A percentile compares a stretch with the other conserved stretches of the same genome.
Conservation (phyloP, 1,140 invertebrate genomes). For the Drosophila prosaltans region DNA sequence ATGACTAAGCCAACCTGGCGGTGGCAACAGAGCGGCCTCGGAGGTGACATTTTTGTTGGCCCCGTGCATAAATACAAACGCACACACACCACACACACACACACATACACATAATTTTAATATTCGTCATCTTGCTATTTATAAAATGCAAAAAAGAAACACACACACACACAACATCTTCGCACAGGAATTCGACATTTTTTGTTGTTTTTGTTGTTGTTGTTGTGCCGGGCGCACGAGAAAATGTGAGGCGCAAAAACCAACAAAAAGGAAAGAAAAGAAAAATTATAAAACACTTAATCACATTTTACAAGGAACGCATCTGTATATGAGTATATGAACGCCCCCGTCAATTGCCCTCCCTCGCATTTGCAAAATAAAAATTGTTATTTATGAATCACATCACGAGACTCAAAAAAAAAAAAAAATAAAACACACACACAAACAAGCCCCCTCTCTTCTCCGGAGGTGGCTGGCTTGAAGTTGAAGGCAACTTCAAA, state of each 20-base stretch:
- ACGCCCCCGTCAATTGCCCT: conserved; percentile 27
- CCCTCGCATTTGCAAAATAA: conserved; percentile 47
- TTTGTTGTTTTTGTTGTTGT: conserved; percentile 41
- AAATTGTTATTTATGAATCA: conserved; percentile 61
- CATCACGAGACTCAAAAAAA: conserved; percentile 41
- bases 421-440: not conserved
- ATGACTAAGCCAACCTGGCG: conserved; percentile 58
- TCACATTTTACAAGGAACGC: conserved; percentile 68
- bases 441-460: conserved; percentile 31
- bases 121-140: conserved; percentile 80
- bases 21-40: conserved; percentile 45
- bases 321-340: conserved; percentile 3
- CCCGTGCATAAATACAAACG: conserved; percentile 40
- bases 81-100: not conserved
- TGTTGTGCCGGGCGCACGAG: conserved; percentile 64
- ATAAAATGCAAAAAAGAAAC: conserved; percentile 60
- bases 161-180: conserved; percentile 51
- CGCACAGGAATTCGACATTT: conserved; percentile 69
- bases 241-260: conserved; percentile 26
- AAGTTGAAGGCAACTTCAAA: conserved; percentile 71
- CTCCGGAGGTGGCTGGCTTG: conserved; percentile 15
- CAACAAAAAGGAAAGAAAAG: conserved; percentile 4
- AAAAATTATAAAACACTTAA: conserved; percentile 66
- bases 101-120: conserved; percentile 70
- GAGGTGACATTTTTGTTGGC: conserved; percentile 79